Evolutionary conservation across 2,888 invertebrate species (phyloP).

Genomic region (Hylaea fasciaria): DNA sequence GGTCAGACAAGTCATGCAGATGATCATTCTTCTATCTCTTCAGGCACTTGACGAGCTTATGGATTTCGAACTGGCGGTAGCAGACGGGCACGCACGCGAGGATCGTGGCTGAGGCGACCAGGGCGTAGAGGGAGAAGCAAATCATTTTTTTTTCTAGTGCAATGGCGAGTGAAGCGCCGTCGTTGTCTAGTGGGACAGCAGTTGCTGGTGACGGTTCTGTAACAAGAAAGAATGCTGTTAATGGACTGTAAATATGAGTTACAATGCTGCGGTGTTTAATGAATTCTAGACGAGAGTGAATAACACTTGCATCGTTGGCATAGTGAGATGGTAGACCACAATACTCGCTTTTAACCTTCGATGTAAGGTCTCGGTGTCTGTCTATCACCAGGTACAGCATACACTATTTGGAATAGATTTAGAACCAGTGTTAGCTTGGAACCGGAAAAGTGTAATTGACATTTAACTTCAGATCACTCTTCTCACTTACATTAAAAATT

Average conservation of each 20-base stretch:
- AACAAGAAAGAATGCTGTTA: slow-evolving; percentile 13
- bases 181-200: slow-evolving; percentile 13
- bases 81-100: slow-evolving; percentile 75
- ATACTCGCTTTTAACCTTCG: no score
- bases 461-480: slow-evolving; percentile 7
- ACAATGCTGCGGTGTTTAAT: no score
- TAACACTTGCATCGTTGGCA: no score
- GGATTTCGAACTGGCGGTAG: slow-evolving; percentile 62
- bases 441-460: no score
- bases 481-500: neutral
- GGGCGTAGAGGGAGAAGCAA: slow-evolving; percentile 74
- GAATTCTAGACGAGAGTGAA: no score
- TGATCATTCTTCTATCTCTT: slow-evolving; percentile 63
- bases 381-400: no score
- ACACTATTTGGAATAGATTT: no score
- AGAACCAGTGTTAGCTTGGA: no score
- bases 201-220: slow-evolving; percentile 26
- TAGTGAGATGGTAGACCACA: no score
- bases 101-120: slow-evolving; percentile 72
- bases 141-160: slow-evolving; percentile 65
- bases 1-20: slow-evolving; percentile 61
- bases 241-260: neutral
- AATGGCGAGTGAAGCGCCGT: slow-evolving; percentile 8
- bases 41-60: slow-evolving; percentile 66
- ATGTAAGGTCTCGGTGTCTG: no score